Evolutionary conservation across 1,140 invertebrate genomes (phyloP).

Genomic region (Lucilia sericata): DNA sequence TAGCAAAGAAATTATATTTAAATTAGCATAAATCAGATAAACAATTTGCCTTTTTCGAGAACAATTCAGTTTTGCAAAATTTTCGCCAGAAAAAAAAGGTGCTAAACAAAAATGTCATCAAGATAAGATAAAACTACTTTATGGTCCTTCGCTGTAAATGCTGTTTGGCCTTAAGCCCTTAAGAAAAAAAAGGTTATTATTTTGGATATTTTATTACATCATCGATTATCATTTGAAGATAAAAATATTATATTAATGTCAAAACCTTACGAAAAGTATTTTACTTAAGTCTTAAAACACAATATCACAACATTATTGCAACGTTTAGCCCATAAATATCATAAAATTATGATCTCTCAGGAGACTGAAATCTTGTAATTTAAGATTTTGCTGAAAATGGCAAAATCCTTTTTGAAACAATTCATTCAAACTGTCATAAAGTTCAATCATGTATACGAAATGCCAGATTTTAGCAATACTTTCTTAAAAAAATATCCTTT

Average conservation of each 20-base stretch:
- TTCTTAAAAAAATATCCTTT: no score
- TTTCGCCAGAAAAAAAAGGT: neutral
- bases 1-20: neutral
- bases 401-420: neutral
- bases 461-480: neutral
- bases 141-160: neutral
- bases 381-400: neutral
- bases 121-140: neutral
- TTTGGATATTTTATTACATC: conserved; percentile 35
- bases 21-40: neutral
- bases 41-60: neutral
- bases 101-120: neutral
- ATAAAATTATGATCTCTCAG: neutral
- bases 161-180: neutral
- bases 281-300: neutral
- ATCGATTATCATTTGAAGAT: conserved; percentile 15
- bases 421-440: conserved; percentile 33
- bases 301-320: neutral
- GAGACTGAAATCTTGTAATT: neutral
- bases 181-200: neutral
- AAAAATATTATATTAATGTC: conserved; percentile 27
- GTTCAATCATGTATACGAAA: neutral
- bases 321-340: neutral
- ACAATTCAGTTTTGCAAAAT: neutral
- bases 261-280: neutral